Evolutionary conservation across 2,797 vertebrate genomes (phyloP), one percentile per base, ranked within the genome.

Genomic region (Galaxias olidus): DNA sequence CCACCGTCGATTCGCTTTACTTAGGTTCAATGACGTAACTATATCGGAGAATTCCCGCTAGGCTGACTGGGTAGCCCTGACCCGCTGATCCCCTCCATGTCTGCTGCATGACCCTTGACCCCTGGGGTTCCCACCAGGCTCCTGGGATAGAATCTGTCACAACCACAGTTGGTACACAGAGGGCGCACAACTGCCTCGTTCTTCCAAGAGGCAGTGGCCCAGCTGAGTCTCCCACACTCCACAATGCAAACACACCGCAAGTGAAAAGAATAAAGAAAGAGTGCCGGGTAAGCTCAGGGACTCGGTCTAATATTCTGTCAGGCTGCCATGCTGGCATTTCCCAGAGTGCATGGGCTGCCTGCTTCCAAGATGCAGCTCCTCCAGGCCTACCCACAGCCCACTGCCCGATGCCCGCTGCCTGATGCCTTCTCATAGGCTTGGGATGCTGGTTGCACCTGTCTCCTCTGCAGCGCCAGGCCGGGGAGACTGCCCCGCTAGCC

Each of bases 371-470:
- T 75, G 74, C 81, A 85, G 87, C 85, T 86, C 81, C 84, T 55
- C 60, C 72, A 30, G 30, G 2, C 3, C 30, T 6, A 30, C 30
- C 30, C 30, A 30, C 30, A 30, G 30, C 6, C 30, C 30, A 30
- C 30, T 30, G n/a, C n/a, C n/a, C n/a, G 30, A 30, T 30, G 30
- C 30, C 30, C 30, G 30, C 30, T 30, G 79, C 61, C 68, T 59
- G 63, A 49, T 55, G 69, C 66, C 71, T 63, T 78, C 66, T 57
- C 61, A 66, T 65, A 55, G 70, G 88, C 84, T 89, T 84, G 88
- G 83, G 77, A 82, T 80, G 71, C 80, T 82, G 82, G 82, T 88
- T 84, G 86, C 90, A 91, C 90, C 90, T 92, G 90, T 92, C 88
- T 88, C 85, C 87, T 88, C 83, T 85, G 75, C 88, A 90, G 88